phyloP scores from a whole-genome alignment of 2,888 invertebrate species.

The Drosophila stalkeri region DNA sequence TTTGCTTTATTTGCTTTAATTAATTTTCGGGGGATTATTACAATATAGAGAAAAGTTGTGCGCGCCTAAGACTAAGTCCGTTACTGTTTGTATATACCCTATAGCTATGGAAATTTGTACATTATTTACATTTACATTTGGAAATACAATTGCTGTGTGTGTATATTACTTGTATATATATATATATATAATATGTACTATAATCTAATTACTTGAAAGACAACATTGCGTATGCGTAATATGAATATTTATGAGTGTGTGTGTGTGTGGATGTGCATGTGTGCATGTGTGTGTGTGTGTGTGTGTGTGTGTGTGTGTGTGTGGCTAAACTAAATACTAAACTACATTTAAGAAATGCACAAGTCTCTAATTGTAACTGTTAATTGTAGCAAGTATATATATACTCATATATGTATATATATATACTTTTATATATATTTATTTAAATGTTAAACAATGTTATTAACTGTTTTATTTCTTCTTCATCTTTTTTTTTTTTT shows the following conservation, averaged over 20 bases:
- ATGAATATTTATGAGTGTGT: constrained; percentile 40
- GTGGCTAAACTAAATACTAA: constrained; percentile 55
- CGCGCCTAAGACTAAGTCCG: constrained; percentile 35
- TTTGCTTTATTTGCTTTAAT: constrained; percentile 60
- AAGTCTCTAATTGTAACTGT: constrained; percentile 73
- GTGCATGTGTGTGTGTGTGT: constrained; percentile 8
- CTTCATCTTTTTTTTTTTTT: constrained; percentile 25
- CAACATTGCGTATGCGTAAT: constrained; percentile 67
- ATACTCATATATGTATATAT: constrained; percentile 22
- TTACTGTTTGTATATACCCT: constrained; percentile 45
- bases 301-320: constrained; percentile 18
- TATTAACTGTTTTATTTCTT: constrained; percentile 20
- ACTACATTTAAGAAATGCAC: constrained; percentile 81
- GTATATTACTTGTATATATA: constrained; percentile 24
- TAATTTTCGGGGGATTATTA: constrained; percentile 49
- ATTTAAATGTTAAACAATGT: constrained; percentile 32
- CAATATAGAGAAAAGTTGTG: constrained; percentile 54
- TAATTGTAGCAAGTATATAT: constrained; percentile 35
- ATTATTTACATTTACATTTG: constrained; percentile 82
- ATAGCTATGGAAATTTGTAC: constrained; percentile 81
- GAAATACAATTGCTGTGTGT: constrained; percentile 68
- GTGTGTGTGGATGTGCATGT: background rate
- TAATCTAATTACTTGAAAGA: constrained; percentile 61
- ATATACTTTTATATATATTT: constrained; percentile 12
- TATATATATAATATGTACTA: constrained; percentile 31